phyloP scores from a whole-genome alignment of 2,888 invertebrate genomes.

The Thera obeliscata region DNA sequence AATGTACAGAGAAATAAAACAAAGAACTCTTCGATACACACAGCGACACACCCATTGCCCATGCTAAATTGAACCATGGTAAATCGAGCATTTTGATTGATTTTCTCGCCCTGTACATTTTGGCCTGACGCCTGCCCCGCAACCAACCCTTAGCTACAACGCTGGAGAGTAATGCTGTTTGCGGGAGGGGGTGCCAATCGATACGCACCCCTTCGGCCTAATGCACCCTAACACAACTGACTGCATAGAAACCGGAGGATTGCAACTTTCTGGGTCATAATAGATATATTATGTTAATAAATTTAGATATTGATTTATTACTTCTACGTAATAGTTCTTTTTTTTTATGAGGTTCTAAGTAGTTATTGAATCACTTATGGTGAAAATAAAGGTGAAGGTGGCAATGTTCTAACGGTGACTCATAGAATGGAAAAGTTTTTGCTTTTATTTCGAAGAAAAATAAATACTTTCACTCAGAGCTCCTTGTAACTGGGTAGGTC shows the following conservation, averaged over 20 bases:
- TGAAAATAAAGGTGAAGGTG: no score
- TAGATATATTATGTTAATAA: not conserved
- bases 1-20: no score
- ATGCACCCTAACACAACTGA: constrained; percentile 68
- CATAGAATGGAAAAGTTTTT: not conserved
- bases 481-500: not conserved
- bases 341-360: no score
- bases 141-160: constrained; percentile 22
- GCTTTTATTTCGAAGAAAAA: not conserved
- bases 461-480: not conserved
- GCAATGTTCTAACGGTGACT: no score
- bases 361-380: no score
- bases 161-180: constrained; percentile 63
- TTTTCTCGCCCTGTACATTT: constrained; percentile 3
- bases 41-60: no score
- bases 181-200: constrained; percentile 69
- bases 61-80: not conserved
- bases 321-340: no score
- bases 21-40: not conserved
- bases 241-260: constrained; percentile 49
- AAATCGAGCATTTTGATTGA: constrained; percentile 7
- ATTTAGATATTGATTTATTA: no score
- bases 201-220: constrained; percentile 78
- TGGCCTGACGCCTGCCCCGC: constrained; percentile 13
- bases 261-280: constrained; percentile 46